Evolutionary conservation across 2,888 invertebrate species (phyloP).

Genomic region (Cerastoderma edule): DNA sequence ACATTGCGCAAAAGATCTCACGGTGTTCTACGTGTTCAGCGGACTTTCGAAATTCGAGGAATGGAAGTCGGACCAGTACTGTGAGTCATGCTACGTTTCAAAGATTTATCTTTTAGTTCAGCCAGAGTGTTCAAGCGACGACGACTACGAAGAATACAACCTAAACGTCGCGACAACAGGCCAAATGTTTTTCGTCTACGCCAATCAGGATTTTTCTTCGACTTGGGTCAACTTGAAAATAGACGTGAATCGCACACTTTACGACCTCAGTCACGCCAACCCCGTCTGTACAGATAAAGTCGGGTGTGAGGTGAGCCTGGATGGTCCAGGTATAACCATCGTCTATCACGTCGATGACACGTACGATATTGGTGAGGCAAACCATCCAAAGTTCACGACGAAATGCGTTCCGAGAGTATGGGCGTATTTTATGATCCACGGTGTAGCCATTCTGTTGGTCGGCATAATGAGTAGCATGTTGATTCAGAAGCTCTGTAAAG

Average conservation of each 20-base stretch:
- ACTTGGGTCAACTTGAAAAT: constrained; percentile 43
- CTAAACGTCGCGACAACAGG: constrained; percentile 29
- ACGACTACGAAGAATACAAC: not conserved
- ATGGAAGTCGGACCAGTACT: constrained; percentile 41
- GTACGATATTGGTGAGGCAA: constrained; percentile 37
- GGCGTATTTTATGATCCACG: constrained; percentile 47
- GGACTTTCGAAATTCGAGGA: constrained; percentile 32
- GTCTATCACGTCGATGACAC: constrained; percentile 40
- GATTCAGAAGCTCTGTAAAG: constrained; percentile 38
- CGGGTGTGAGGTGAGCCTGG: constrained; percentile 33
- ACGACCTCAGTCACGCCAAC: constrained; percentile 31
- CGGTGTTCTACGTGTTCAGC: constrained; percentile 43
- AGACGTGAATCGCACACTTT: constrained; percentile 32
- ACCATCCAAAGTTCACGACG: constrained; percentile 43
- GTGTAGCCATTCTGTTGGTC: constrained; percentile 32
- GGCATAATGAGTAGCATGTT: constrained; percentile 37
- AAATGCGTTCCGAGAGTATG: constrained; percentile 55
- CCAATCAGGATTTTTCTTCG: constrained; percentile 14
- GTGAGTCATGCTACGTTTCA: constrained; percentile 41
- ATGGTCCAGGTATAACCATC: constrained; percentile 26
- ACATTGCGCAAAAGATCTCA: constrained; percentile 26
- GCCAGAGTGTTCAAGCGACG: not conserved
- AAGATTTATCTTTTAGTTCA: constrained; percentile 15
- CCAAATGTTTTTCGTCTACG: constrained; percentile 49
- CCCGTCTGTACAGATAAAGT: constrained; percentile 31